phyloP scores from a whole-genome alignment of 2,113 vertebrate species.

The Bos indicus region DNA sequence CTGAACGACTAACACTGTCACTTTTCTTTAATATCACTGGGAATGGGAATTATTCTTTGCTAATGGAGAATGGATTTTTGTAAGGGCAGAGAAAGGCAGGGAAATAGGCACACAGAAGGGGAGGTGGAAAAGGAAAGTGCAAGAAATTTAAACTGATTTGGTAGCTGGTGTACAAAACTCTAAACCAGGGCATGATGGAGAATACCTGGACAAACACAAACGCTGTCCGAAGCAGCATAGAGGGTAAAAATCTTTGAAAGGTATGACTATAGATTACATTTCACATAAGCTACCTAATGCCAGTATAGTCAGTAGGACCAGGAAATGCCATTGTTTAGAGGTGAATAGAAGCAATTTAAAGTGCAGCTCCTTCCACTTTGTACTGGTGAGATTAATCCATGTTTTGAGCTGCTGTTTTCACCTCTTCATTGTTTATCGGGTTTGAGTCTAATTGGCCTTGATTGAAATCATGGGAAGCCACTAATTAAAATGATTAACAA shows the following conservation, averaged over 20 bases:
- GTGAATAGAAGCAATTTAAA: conserved; percentile 25
- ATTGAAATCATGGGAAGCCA: conserved; percentile 62
- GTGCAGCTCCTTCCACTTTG: not conserved
- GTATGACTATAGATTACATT: not conserved
- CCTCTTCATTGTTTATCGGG: conserved; percentile 51
- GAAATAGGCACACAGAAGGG: accelerated
- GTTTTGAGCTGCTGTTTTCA: conserved; percentile 36
- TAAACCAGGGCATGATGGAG: not conserved
- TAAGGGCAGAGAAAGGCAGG: not conserved
- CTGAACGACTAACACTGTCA: not conserved
- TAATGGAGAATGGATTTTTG: not conserved
- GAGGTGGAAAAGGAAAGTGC: not conserved
- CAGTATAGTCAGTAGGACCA: not conserved
- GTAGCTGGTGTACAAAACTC: not conserved
- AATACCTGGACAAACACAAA: not conserved
- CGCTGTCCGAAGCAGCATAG: not conserved
- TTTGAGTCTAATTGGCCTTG: conserved; percentile 63
- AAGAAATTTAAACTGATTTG: not conserved
- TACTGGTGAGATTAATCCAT: conserved; percentile 19
- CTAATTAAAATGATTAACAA: conserved; percentile 76
- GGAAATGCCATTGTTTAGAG: not conserved
- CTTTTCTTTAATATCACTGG: not conserved
- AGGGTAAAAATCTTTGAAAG: not conserved
- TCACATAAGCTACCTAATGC: not conserved
- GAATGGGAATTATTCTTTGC: not conserved